Evolutionary conservation across 2,113 vertebrate species (phyloP), one percentile per base, ranked within the genome.

Genomic region (Hippolais icterina): DNA sequence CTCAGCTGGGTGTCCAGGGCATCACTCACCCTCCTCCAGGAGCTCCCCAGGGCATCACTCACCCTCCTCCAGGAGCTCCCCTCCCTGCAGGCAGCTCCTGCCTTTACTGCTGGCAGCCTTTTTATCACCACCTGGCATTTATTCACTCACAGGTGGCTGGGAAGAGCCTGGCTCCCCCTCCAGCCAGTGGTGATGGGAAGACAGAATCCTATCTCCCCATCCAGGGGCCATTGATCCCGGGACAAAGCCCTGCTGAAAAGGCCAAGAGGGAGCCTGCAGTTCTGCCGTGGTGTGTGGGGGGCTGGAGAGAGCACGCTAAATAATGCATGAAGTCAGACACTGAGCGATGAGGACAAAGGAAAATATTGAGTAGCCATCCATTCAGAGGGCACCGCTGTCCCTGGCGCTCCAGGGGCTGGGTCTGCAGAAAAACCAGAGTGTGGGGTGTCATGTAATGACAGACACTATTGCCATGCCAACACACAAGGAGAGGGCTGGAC

Each of bases 241-340:
- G 79, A 80, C 66, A 94, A 93, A 89, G 68, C 35, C 54, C 44
- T 31, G 21, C 60, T 8, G 3, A 39, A 90, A 88, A 77, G 83
- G 86, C 76, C 64, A 74, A 29, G 83, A 57, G 71, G 68, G 72
- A 91, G 71, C 5, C 0, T 6, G 33, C 74, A 65, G 71, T 12
- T 63, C 50, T 80, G 24, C 0, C 0, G 0, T 28, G 70, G 60
- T 1, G 4, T 47, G 41, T 0, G 2, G 25, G 54, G 86, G 64
- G 68, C 68, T 89, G 80, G 42, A 93, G 49, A 80, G 42, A 86
- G 47, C 49, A 50, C 0, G 0, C 71, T 97, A 96, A 97, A 97
- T 96, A 95, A 96, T 95, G 76, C 76, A 94, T 93, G 83, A 77
- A 93, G 76, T 33, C 93, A 92, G 94, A 89, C 95, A 93, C 64